Conservation (phyloP, 1,140 invertebrate species). For the Pygmarrhopalites habei region DNA sequence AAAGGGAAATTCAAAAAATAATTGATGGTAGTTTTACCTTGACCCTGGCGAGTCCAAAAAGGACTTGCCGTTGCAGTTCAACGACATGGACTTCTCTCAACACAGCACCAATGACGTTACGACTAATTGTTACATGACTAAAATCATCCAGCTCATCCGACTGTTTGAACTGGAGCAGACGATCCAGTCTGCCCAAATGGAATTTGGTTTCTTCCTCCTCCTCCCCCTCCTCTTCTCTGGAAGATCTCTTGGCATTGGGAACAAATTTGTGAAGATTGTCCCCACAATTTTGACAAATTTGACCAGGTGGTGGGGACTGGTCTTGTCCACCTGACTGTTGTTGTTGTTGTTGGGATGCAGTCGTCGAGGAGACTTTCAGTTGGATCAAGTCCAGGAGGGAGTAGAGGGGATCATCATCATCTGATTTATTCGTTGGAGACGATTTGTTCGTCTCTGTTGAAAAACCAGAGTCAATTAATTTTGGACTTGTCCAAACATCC, state of each 20-base stretch:
- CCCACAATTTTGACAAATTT: neutral
- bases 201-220: neutral
- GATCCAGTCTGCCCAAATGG: conserved; percentile 28
- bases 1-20: no score
- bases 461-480: conserved; percentile 33
- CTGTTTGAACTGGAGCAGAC: conserved; percentile 19
- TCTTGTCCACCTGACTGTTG: neutral
- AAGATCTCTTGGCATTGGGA: neutral
- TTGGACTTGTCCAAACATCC: conserved; percentile 24
- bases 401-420: conserved; percentile 39
- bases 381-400: conserved; percentile 36
- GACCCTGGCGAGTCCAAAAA: conserved; percentile 32
- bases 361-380: conserved; percentile 25
- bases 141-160: conserved; percentile 3
- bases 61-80: conserved; percentile 35
- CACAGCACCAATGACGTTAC: conserved; percentile 29
- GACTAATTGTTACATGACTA: conserved; percentile 14
- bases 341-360: neutral
- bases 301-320: neutral
- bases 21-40: no score
- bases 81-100: conserved; percentile 23
- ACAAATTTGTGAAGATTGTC: neutral
- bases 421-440: conserved; percentile 14
- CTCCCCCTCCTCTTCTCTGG: no score
- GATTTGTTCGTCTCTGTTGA: conserved; percentile 36